phyloP scores from a whole-genome alignment of 2,797 vertebrate species.

The Tragopan temminckii region DNA sequence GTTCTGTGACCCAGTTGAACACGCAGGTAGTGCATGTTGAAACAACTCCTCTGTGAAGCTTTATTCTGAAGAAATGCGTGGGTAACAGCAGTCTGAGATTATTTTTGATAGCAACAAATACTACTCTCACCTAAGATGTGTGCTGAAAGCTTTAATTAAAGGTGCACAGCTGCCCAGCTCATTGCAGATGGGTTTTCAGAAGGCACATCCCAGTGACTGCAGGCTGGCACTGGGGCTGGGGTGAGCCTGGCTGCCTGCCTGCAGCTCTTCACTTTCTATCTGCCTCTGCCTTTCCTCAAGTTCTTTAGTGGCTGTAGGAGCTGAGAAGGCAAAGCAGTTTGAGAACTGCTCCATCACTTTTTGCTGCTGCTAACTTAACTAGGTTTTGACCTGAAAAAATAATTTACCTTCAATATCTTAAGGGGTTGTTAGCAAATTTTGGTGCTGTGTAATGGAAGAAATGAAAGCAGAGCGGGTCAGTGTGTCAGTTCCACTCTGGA shows the following conservation, averaged over 20 bases:
- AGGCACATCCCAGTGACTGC: not conserved
- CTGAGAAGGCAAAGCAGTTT: too few species aligned
- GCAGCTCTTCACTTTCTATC: not conserved
- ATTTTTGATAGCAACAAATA: not conserved
- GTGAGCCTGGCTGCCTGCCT: not conserved
- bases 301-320: not conserved
- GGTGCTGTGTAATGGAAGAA: not conserved
- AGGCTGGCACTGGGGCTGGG: not conserved
- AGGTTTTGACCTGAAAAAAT: not conserved
- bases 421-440: not conserved
- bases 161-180: not conserved
- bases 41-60: not conserved
- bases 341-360: not conserved
- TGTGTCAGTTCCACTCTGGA: not conserved
- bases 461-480: not conserved
- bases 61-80: fast-evolving
- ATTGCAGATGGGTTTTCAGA: not conserved
- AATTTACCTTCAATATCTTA: not conserved
- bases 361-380: not conserved
- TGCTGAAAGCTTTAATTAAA: not conserved
- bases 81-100: not conserved
- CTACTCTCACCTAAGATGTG: not conserved
- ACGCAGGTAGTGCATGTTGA: not conserved
- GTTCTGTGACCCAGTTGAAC: not conserved
- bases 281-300: not conserved